Conservation (phyloP, 1,140 invertebrate genomes). For the Euglossa dilemma region DNA sequence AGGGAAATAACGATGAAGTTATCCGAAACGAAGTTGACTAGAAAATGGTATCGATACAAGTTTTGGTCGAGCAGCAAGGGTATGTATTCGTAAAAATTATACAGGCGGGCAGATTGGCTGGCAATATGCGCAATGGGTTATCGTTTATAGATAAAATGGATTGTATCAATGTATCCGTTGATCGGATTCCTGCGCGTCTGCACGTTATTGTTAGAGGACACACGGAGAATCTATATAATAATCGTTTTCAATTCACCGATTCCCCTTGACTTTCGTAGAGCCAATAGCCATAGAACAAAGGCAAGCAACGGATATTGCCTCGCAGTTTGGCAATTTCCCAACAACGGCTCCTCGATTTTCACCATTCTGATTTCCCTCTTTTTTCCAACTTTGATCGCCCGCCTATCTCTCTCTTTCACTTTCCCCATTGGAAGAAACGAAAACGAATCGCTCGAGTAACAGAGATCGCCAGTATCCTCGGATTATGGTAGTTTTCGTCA, state of each 20-base stretch:
- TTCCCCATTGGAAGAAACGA: not conserved
- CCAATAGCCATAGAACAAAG: conserved; percentile 33
- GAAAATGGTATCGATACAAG: too few species aligned
- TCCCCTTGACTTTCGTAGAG: conserved; percentile 10
- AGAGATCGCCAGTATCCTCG: too few species aligned
- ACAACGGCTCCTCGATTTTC: conserved; percentile 20
- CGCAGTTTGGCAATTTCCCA: conserved; percentile 40
- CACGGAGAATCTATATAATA: conserved; percentile 37
- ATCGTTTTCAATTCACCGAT: conserved; percentile 56
- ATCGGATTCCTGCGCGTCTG: not conserved
- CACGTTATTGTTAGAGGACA: not conserved
- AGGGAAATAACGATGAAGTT: too few species aligned
- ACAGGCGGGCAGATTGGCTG: not conserved
- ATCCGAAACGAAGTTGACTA: too few species aligned
- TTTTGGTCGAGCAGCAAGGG: too few species aligned
- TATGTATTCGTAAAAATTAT: not conserved
- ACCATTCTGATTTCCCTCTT: not conserved
- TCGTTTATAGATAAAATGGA: not conserved
- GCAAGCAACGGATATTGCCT: conserved; percentile 38
- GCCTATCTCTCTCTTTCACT: too few species aligned
- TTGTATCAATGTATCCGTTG: not conserved
- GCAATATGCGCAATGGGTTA: not conserved
- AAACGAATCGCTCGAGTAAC: not conserved
- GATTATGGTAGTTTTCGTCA: too few species aligned
- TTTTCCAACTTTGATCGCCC: not conserved